phyloP scores from a whole-genome alignment of 2,888 invertebrate species.

The Bimastos eiseni region DNA sequence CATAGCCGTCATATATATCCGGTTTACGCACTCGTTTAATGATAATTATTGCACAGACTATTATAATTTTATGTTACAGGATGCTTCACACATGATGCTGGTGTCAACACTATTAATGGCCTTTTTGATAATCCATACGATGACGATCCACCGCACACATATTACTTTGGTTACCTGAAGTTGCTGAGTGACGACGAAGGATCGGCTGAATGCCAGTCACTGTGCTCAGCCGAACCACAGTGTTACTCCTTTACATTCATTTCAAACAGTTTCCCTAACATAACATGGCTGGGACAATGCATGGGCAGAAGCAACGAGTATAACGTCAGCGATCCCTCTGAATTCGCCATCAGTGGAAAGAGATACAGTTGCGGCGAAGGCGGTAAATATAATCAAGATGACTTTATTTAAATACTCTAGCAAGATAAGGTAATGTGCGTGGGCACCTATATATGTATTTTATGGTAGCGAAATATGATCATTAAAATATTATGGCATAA shows the following conservation, averaged over 20 bases:
- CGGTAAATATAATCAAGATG: neutral
- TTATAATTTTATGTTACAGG: neutral
- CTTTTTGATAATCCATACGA: neutral
- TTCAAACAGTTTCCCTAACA: neutral
- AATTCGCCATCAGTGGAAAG: neutral
- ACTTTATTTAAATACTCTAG: too few relatives aligned
- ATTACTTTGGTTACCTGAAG: neutral
- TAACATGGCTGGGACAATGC: neutral
- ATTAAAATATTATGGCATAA: too few relatives aligned
- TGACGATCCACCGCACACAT: neutral
- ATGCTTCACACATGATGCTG: neutral
- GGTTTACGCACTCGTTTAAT: too few relatives aligned
- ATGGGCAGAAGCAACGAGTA: neutral
- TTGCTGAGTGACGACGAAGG: neutral
- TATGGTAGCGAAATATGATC: too few relatives aligned
- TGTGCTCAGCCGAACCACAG: neutral
- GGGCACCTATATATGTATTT: too few relatives aligned
- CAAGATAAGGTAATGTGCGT: too few relatives aligned
- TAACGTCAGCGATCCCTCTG: neutral
- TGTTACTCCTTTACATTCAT: neutral
- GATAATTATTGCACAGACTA: neutral
- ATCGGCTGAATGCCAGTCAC: neutral
- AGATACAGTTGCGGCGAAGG: neutral
- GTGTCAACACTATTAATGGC: neutral
- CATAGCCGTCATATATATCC: too few relatives aligned